These are phyloP conservation scores for Diprion similis DNA, from an alignment of 1,140 invertebrate species.

Conservation along the genomic window DNA sequence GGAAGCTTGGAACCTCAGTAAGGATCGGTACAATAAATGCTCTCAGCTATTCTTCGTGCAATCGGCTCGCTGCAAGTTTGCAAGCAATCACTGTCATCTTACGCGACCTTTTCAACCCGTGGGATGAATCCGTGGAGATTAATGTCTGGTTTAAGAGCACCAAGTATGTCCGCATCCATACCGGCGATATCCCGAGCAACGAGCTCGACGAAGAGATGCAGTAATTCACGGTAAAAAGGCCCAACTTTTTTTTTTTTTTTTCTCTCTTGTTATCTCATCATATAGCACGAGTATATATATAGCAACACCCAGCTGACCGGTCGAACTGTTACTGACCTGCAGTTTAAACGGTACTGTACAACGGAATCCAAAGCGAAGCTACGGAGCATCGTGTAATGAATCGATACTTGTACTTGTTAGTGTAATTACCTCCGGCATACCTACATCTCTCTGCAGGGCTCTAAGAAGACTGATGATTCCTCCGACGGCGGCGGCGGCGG, in stretches of 20 bases:
- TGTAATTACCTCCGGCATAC: conserved; percentile 45
- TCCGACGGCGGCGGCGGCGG: conserved; percentile 10
- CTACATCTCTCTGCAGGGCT: conserved; percentile 36
- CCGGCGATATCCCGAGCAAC: too few relatives aligned
- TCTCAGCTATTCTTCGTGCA: too few relatives aligned
- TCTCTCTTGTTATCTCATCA: neutral
- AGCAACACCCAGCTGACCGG: neutral
- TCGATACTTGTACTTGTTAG: conserved; percentile 46
- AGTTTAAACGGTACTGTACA: too few relatives aligned
- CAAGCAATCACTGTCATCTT: neutral
- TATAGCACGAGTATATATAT: neutral
- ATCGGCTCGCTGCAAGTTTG: neutral
- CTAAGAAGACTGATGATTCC: conserved; percentile 52
- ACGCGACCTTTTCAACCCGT: neutral
- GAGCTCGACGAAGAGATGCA: too few relatives aligned
- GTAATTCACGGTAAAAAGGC: neutral
- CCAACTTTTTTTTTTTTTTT: too few relatives aligned
- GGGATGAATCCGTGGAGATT: neutral
- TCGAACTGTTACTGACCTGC: too few relatives aligned
- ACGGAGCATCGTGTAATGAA: conserved; percentile 31
- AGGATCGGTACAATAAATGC: too few relatives aligned
- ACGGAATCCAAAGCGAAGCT: neutral
- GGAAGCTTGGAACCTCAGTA: too few relatives aligned
- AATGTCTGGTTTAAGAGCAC: too few relatives aligned
- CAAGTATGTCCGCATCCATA: too few relatives aligned